phyloP scores from a whole-genome alignment of 1,140 invertebrate species.

The Agrilus planipennis region DNA sequence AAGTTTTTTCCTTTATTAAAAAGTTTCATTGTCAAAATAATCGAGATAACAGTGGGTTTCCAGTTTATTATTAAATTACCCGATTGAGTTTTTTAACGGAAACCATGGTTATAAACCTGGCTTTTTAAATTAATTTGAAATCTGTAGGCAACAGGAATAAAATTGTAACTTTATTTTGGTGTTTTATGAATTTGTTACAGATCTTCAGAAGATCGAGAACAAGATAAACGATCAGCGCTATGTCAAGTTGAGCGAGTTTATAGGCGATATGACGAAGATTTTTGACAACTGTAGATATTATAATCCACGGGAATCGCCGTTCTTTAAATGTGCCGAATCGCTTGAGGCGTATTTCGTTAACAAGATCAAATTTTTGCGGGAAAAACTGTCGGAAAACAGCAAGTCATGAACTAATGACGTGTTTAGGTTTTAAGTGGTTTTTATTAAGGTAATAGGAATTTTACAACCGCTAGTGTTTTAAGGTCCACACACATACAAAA shows the following conservation, averaged over 20 bases:
- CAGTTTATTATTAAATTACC: too few species aligned
- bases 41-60: too few species aligned
- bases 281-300: conserved; percentile 98
- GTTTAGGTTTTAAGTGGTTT: too few species aligned
- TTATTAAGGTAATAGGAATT: too few species aligned
- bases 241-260: conserved; percentile 83
- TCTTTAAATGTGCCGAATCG: conserved; percentile 89
- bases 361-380: conserved; percentile 74
- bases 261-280: conserved; percentile 94
- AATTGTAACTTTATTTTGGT: too few species aligned
- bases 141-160: too few species aligned
- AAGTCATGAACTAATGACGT: conserved; percentile 5
- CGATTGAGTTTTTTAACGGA: too few species aligned
- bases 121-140: too few species aligned
- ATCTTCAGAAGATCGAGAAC: conserved; percentile 84
- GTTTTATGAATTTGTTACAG: conserved; percentile 58
- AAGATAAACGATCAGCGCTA: conserved; percentile 78
- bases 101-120: too few species aligned
- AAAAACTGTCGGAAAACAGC: conserved; percentile 55
- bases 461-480: too few species aligned
- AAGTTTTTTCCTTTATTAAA: conserved; percentile 1
- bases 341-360: conserved; percentile 93
- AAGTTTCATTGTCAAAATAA: too few species aligned
- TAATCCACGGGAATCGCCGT: conserved; percentile 89
- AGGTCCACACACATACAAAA: too few species aligned